Base-by-base conservation (phyloP, 1,140 invertebrate genomes). In the Pseudomyrmex sp. region DNA sequence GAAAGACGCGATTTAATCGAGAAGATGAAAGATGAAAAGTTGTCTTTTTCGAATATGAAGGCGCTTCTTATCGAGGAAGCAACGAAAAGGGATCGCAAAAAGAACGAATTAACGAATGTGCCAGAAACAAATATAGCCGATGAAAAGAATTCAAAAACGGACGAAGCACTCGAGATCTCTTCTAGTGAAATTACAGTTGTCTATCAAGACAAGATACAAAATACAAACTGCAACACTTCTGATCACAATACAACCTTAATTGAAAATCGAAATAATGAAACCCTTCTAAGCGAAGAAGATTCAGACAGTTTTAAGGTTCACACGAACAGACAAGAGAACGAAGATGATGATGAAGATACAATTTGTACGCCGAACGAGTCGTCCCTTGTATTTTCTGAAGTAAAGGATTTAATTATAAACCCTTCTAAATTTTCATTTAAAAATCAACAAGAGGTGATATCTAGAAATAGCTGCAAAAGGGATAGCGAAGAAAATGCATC, bases 11-110 rank as follows among this genome's bases (percentile, higher is more conserved):
- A 82, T 10, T 63, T 90, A 5, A 44, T 84, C 2, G 1, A 73
- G 15, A 89, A 82, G 59, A 61, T 91, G 68, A 35, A 70, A 65
- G 26, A 13, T 46, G 46, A 48, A 54, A 68, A 59, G 68, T 80
- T 80, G 5, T 35, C 76, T 13, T 72, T 80, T 1, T 10, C 20
- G 4, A 66, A 72, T 20, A 72, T 72, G 20, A 80, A 80, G 2
- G 12, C 12, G 12, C 46, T 80, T 50, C 54, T 80, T 35, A 70
- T 35, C 15, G 50, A 80, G 4, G 76, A 79, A 72, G 23, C 23
- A 20, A 20, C 44, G 44, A 46, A 79, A 35, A 69, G 18, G 2
- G 10, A 18, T 13, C 9, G 7, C 18, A 26, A 79, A 59, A 15
- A 46, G 20, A n/a, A 48, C 13, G 2, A 69, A 46, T 70, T 20